Percentiles rank a stretch among this genome's conserved stretches.
Conservation (phyloP, 2,888 invertebrate species). For the Neoascia interrupta region DNA sequence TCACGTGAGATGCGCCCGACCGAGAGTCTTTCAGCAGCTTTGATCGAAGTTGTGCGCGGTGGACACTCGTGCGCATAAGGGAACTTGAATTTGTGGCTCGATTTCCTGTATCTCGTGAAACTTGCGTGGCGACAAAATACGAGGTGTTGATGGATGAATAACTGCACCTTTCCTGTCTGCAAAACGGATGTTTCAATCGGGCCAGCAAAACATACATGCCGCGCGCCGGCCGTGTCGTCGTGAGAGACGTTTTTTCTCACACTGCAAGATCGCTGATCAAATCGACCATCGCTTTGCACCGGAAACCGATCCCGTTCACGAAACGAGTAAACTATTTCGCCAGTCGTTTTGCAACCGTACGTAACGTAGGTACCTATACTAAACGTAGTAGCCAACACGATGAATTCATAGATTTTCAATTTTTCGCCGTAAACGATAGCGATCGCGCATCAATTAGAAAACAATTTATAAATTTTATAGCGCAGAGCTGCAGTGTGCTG, state of each 20-base stretch:
- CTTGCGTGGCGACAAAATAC: conserved; percentile 42
- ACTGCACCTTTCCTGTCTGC: conserved; percentile 40
- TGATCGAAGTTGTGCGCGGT: neutral
- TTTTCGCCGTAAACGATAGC: conserved; percentile 60
- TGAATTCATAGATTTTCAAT: conserved; percentile 61
- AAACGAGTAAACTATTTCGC: conserved; percentile 45
- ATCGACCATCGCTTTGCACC: conserved; percentile 37
- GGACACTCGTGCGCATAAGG: conserved; percentile 5
- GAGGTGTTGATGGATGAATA: conserved; percentile 36
- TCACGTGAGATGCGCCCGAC: neutral
- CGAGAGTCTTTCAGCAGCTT: no score
- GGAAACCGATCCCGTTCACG: conserved; percentile 68
- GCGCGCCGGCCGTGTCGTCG: no score
- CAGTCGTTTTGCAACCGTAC: neutral
- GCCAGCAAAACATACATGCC: neutral
- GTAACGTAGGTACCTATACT: conserved; percentile 16
- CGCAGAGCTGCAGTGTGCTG: conserved; percentile 31
- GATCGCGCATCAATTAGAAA: conserved; percentile 67
- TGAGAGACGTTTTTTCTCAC: conserved; percentile 62
- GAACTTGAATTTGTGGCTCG: conserved; percentile 37
- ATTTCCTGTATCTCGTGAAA: conserved; percentile 38
- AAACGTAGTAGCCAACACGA: neutral
- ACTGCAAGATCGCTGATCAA: conserved; percentile 29
- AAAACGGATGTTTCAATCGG: conserved; percentile 65
- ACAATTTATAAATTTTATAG: conserved; percentile 68